Evolutionary conservation across 2,113 vertebrate species (phyloP), one percentile per base, ranked within the genome.

Genomic region (Columba livia): DNA sequence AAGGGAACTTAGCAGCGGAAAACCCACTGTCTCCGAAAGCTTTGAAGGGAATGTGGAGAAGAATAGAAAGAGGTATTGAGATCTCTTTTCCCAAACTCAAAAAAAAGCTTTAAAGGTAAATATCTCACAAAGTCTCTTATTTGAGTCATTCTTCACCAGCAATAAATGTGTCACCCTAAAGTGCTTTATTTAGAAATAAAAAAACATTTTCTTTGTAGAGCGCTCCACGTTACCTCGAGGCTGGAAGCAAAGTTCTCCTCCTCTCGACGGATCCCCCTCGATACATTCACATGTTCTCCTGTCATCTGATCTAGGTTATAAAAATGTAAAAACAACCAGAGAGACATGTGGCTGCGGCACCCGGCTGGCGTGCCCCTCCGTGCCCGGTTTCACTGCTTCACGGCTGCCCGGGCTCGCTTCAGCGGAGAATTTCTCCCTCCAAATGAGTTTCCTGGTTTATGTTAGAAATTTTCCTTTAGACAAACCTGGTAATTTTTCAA

Each of bases 21-120:
- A 31, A 21, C 3, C 3, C 50, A 7, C 54, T 48, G 57, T 25
- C 66, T 74, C 77, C 66, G 31, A 74, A 73, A 93, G 86, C 92
- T 94, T 96, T 93, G 83, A 95, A 95, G 93, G 85, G 65, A 92
- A 47, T 65, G 60, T 25, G 47, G 75, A 89, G 74, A 69, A 80
- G 88, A 94, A 88, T 10, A 53, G 56, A 94, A 73, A 61, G 44
- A 71, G 82, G 64, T 12, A 91, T 88, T 85, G 92, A 82, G 44
- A 47, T 47, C 44, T 50, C 48, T 92, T 86, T 65, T 50, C 48
- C 89, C 51, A 89, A 85, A 88, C 62, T 79, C 34, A 32, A 36
- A 73, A 75, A 80, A 70, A 92, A 90, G 77, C 96, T 97, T 97
- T 98, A 97, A 97, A 97, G 98, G 98, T 97, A 98, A 98, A 97